Evolutionary conservation across 2,888 invertebrate species (phyloP).

Genomic region (Drosophila phalerata): DNA sequence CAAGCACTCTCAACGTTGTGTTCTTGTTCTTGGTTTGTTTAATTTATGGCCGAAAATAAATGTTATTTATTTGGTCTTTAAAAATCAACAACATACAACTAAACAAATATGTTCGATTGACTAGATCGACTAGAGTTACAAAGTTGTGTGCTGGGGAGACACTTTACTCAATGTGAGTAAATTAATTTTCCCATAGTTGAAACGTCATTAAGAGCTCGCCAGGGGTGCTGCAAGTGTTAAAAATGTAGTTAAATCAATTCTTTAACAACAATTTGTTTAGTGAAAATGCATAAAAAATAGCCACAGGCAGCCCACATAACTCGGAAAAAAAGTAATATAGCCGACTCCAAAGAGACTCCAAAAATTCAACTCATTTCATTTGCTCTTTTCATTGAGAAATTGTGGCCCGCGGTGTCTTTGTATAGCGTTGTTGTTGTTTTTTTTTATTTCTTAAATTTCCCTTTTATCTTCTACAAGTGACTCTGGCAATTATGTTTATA

Average conservation of each 20-base stretch:
- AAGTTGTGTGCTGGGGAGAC: conserved; percentile 2
- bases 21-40: conserved; percentile 37
- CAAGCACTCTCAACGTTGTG: conserved; percentile 36
- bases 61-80: conserved; percentile 63
- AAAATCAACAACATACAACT: conserved; percentile 52
- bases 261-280: conserved; percentile 68
- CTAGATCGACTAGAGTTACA: conserved; percentile 10
- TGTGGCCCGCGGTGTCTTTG: conserved; percentile 71
- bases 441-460: conserved; percentile 2
- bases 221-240: conserved; percentile 71
- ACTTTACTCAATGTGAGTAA: conserved; percentile 22
- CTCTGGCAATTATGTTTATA: conserved; percentile 70
- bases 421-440: conserved; percentile 20
- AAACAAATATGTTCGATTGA: conserved; percentile 15
- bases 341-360: not conserved
- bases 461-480: conserved; percentile 56
- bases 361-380: conserved; percentile 33
- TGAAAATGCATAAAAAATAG: conserved; percentile 49
- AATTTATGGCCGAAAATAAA: conserved; percentile 74
- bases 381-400: conserved; percentile 48
- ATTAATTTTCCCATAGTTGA: conserved; percentile 54
- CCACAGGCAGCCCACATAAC: conserved; percentile 51
- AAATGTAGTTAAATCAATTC: conserved; percentile 68
- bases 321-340: not conserved
- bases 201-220: conserved; percentile 47